Percentiles rank a stretch among this genome's conserved stretches.
Conservation (phyloP, 2,888 invertebrate species). For the Lacanobia wlatinum region DNA sequence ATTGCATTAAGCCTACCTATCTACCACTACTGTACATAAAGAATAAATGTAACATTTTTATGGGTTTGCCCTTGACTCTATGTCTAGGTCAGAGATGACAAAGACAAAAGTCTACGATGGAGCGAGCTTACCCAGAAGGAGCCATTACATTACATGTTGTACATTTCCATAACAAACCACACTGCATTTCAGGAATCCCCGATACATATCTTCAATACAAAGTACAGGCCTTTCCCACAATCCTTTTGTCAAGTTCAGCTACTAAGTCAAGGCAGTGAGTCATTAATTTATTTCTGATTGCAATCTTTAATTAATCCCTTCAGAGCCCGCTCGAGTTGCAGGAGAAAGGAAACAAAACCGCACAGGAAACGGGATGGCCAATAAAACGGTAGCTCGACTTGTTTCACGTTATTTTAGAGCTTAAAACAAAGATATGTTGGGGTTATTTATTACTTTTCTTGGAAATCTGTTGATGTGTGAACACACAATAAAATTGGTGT, state of each 20-base stretch:
- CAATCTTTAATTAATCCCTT: conserved; percentile 54
- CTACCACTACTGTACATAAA: too few species aligned
- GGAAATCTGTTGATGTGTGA: conserved; percentile 16
- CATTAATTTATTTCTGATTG: conserved; percentile 56
- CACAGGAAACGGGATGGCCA: conserved; percentile 47
- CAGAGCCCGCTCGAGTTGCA: conserved; percentile 38
- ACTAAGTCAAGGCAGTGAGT: conserved; percentile 47
- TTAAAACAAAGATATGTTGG: conserved; percentile 49
- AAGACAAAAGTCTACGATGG: too few species aligned
- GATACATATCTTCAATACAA: neutral
- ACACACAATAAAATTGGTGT: neutral
- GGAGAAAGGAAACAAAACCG: conserved; percentile 47
- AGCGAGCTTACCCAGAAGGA: too few species aligned
- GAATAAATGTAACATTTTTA: too few species aligned
- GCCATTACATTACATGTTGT: too few species aligned
- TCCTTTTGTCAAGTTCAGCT: conserved; percentile 51
- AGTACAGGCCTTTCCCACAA: conserved; percentile 3
- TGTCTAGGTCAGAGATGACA: too few species aligned
- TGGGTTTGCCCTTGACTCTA: too few species aligned
- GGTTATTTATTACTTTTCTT: conserved; percentile 38
- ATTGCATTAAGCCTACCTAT: too few species aligned
- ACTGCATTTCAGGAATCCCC: neutral
- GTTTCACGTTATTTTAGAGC: conserved; percentile 45
- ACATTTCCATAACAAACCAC: too few species aligned
- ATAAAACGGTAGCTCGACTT: conserved; percentile 45